These are phyloP conservation scores for Crotalus viridis DNA, from an alignment of 2,113 vertebrate species.

Conservation along the genomic window DNA sequence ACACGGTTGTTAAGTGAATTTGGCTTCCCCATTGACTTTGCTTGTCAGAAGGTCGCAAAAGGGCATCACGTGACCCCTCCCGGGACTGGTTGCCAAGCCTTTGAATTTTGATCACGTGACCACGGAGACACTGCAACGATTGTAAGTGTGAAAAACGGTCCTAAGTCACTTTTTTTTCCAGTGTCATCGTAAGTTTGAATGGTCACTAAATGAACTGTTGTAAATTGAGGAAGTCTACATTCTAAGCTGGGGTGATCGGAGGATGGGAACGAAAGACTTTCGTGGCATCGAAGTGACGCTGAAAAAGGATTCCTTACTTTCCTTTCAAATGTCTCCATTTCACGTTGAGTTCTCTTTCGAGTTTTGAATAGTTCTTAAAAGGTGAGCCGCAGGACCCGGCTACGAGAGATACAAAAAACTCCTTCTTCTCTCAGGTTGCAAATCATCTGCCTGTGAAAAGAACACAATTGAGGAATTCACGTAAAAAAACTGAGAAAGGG, in stretches of 20 bases:
- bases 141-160: too few relatives aligned
- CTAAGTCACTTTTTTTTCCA: too few relatives aligned
- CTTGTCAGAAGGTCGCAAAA: too few relatives aligned
- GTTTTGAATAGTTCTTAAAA: conserved; percentile 9
- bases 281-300: background rate
- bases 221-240: background rate
- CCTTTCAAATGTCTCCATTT: background rate
- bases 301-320: background rate
- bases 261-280: background rate
- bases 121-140: too few relatives aligned
- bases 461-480: background rate
- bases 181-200: too few relatives aligned
- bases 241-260: background rate
- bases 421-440: background rate
- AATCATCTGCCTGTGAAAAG: background rate
- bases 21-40: too few relatives aligned
- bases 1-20: background rate
- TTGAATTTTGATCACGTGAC: too few relatives aligned
- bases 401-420: background rate
- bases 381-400: background rate
- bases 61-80: too few relatives aligned
- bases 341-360: background rate
- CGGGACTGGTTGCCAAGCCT: too few relatives aligned
- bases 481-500: background rate
- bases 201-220: too few relatives aligned